Evolutionary conservation across 2,888 invertebrate species (phyloP).

Genomic region (Acholoe squamosa): DNA sequence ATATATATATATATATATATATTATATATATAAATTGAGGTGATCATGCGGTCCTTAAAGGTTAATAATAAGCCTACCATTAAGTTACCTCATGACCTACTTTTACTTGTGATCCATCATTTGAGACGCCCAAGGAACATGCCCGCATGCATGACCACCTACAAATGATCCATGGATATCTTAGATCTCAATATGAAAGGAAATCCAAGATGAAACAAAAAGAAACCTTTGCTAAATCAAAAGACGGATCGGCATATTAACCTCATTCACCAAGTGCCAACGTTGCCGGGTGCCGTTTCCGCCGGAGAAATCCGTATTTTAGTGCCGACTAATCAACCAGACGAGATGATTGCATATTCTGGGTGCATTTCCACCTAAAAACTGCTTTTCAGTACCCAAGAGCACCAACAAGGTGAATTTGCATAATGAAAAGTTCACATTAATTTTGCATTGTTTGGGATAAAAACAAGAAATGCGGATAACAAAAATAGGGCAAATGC

Average conservation of each 20-base stretch:
- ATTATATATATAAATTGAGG: too few species aligned
- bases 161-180: neutral
- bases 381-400: too few species aligned
- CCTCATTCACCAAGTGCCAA: neutral
- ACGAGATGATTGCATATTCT: neutral
- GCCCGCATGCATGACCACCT: neutral
- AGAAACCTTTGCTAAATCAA: neutral
- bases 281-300: neutral
- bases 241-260: constrained; percentile 31
- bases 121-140: neutral
- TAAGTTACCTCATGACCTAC: neutral
- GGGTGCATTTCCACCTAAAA: too few species aligned
- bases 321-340: neutral
- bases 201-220: neutral
- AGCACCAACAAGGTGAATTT: too few species aligned
- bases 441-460: too few species aligned
- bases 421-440: too few species aligned
- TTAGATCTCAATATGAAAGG: constrained; percentile 11
- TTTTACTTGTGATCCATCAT: neutral
- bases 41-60: too few species aligned
- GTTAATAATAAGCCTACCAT: too few species aligned
- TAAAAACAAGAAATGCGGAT: too few species aligned
- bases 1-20: too few species aligned
- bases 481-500: too few species aligned
- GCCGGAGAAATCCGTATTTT: too few species aligned